Percentiles rank a stretch among this genome's conserved stretches.
These are phyloP conservation scores for Rhea americana DNA, from an alignment of 2,113 vertebrate genomes.

Conservation along the genomic window DNA sequence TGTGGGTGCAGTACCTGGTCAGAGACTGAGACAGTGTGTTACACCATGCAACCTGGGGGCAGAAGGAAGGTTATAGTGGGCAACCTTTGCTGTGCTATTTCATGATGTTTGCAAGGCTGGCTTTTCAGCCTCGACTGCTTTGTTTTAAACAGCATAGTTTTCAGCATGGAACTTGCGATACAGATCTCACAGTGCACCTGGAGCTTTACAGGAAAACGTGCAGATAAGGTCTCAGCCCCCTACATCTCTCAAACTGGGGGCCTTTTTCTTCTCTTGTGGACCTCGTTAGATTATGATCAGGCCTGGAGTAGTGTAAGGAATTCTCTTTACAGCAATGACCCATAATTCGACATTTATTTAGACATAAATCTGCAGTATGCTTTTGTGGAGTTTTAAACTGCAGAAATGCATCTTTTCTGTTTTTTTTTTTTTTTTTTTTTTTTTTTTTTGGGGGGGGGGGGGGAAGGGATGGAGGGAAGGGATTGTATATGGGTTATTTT, in stretches of 20 bases:
- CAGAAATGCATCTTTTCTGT: not conserved
- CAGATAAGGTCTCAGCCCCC: constrained; percentile 48
- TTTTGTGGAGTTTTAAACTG: not conserved
- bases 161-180: constrained; percentile 40
- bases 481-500: no score
- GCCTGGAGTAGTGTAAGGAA: constrained; percentile 19
- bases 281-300: not conserved
- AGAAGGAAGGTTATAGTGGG: constrained; percentile 36
- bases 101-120: constrained; percentile 1
- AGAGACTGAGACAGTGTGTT: not conserved
- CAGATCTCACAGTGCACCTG: constrained; percentile 51
- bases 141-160: constrained; percentile 45
- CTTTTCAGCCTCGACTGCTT: constrained; percentile 51
- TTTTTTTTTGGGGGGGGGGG: not conserved
- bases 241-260: constrained; percentile 11
- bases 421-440: not conserved
- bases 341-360: constrained; percentile 1
- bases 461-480: no score
- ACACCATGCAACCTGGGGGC: not conserved
- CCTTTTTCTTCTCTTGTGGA: not conserved
- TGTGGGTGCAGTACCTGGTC: constrained; percentile 56
- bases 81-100: constrained; percentile 36
- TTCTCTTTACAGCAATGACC: constrained; percentile 29
- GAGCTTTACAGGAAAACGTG: constrained; percentile 29
- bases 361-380: not conserved